phyloP scores from a whole-genome alignment of 30 jellyfish, hydroid and myxozoan species.

The Aurelia coerulea region DNA sequence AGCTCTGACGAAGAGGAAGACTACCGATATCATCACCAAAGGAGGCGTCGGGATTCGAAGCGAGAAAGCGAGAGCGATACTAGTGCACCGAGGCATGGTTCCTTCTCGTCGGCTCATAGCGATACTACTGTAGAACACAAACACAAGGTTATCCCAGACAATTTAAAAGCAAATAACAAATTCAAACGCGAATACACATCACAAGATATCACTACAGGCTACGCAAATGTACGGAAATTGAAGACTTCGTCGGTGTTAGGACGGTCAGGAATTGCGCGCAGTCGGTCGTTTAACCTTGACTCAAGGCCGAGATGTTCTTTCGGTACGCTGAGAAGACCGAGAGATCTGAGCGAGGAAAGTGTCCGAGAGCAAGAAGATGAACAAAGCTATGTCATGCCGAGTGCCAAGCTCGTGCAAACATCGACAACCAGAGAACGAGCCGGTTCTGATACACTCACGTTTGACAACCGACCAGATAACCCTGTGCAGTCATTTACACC shows the following conservation, averaged over 20 bases:
- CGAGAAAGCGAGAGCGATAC: constrained; percentile 21
- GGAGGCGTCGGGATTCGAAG: constrained; percentile 1
- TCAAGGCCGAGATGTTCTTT: constrained; percentile 17
- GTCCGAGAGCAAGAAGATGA: constrained; percentile 26
- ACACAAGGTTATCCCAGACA: neutral
- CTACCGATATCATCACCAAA: constrained; percentile 21
- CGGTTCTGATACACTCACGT: too few species aligned
- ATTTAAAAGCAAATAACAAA: neutral
- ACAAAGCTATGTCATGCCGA: neutral
- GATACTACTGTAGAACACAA: neutral
- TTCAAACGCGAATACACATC: neutral
- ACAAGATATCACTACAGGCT: constrained; percentile 55
- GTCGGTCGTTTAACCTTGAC: constrained; percentile 60
- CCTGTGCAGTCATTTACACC: neutral
- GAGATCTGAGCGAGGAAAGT: constrained; percentile 42
- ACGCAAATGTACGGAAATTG: constrained; percentile 72
- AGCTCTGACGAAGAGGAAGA: constrained; percentile 69
- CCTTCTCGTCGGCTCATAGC: neutral
- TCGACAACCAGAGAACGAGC: neutral
- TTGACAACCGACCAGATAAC: neutral
- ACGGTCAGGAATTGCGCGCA: constrained; percentile 37
- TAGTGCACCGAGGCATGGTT: neutral
- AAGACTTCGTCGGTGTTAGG: constrained; percentile 25
- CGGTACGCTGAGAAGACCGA: constrained; percentile 27
- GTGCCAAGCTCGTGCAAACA: neutral